Evolutionary conservation across 2,113 vertebrate genomes (phyloP), one percentile per base, ranked within the genome.

Genomic region (Phylloscopus trochiloides): DNA sequence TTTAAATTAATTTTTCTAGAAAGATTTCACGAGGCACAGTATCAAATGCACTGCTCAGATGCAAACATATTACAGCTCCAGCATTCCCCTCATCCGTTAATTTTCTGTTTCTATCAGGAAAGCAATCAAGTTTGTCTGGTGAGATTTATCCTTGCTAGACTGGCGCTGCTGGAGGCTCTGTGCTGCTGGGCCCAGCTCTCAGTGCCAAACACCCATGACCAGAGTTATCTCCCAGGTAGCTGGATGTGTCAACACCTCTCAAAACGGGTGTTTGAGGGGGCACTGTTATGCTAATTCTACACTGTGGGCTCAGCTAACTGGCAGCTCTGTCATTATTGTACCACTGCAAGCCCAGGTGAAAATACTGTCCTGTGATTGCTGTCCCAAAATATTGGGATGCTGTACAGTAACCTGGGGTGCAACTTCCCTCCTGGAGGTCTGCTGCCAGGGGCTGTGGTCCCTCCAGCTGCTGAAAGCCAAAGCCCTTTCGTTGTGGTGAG

Each of bases 1-100:
- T 91, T 95, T 73, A 90, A 95, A 97, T 95, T 88, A 95, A 92
- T 94, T 94, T 94, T 95, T 95, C 94, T 86, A 95, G 92, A 86
- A 94, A 88, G 95, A 92, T 92, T 96, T 94, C 81, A 76, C 45
- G 82, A 93, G 76, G 75, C 80, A 92, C 74, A 90, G 87, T 91
- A 97, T 94, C 80, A 92, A 87, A 91, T 73, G 89, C 52, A 58
- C 79, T 68, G 38, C 92, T 92, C 72, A 68, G 86, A 93, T 93
- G 90, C 82, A 91, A 96, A 96, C 88, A 75, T 68, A 92, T 90
- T 86, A 91, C 62, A 86, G 73, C 84, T 95, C 74, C n/a, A 86
- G 86, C 81, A 29, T 83, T 94, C 59, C 67, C 59, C 92, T 97
- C 80, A 94, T 85, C 84, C 0, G 2, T 87, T 96, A 94, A 97